Conservation (phyloP, 2,888 invertebrate species). For the Drosophila paramelanica region DNA sequence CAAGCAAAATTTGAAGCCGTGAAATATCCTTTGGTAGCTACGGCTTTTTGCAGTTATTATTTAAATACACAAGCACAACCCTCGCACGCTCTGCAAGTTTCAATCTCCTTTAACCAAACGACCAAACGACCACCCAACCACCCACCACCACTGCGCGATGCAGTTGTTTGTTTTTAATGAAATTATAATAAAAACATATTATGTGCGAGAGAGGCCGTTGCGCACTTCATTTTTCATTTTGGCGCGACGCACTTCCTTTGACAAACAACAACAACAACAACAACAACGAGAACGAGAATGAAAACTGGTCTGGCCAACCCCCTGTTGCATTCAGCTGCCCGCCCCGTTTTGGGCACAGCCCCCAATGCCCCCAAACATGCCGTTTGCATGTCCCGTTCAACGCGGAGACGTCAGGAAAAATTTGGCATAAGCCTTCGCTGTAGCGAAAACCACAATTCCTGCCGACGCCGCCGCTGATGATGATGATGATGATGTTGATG, state of each 20-base stretch:
- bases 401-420: slow-evolving; percentile 30
- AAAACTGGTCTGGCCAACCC: slow-evolving; percentile 19
- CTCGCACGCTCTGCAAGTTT: neutral
- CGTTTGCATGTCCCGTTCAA: slow-evolving; percentile 32
- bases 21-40: neutral
- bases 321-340: slow-evolving; percentile 9
- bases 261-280: slow-evolving; percentile 32
- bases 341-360: neutral
- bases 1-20: slow-evolving; percentile 5
- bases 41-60: slow-evolving; percentile 2
- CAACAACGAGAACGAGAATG: neutral
- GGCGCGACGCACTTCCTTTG: slow-evolving; percentile 72
- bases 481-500: slow-evolving; percentile 15
- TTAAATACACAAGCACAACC: slow-evolving; percentile 2
- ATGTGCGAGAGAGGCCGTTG: slow-evolving; percentile 49
- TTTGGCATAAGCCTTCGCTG: slow-evolving; percentile 26
- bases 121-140: neutral
- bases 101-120: neutral
- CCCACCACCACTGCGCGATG: slow-evolving; percentile 1
- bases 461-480: slow-evolving; percentile 8
- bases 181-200: slow-evolving; percentile 72
- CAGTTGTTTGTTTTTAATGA: slow-evolving; percentile 48
- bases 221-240: slow-evolving; percentile 82
- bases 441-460: slow-evolving; percentile 10
- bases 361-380: too few relatives aligned